A percentile compares a stretch with the other conserved stretches of the same genome.
phyloP scores from a whole-genome alignment of 1,140 invertebrate genomes.

The Goniozus legneri region DNA sequence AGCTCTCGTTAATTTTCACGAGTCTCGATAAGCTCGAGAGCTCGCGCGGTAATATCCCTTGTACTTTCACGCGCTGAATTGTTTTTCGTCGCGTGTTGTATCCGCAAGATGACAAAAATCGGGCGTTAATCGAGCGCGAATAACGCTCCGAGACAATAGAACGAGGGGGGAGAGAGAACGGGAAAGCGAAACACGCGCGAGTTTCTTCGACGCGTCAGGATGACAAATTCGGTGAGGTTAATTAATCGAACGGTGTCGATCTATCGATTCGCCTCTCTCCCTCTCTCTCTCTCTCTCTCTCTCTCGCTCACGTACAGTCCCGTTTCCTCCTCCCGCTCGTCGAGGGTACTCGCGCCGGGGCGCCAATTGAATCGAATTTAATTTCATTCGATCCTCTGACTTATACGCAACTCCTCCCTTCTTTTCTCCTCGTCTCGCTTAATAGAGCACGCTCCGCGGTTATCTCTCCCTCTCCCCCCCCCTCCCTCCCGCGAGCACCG shows the following conservation, averaged over 20 bases:
- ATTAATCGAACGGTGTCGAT: too few species aligned
- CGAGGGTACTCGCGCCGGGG: background rate
- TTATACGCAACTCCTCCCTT: background rate
- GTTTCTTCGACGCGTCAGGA: background rate
- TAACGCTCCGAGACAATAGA: too few species aligned
- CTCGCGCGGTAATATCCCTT: too few species aligned
- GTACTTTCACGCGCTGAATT: conserved; percentile 2
- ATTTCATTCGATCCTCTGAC: conserved; percentile 13
- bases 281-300: background rate
- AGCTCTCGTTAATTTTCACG: conserved; percentile 9
- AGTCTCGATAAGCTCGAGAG: too few species aligned
- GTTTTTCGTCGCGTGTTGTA: background rate
- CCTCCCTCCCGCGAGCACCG: background rate
- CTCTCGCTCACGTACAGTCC: background rate
- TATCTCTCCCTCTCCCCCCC: background rate
- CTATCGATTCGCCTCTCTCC: too few species aligned
- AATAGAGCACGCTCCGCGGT: background rate
- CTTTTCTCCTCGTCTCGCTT: background rate
- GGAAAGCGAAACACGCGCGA: conserved; percentile 1
- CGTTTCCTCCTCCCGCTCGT: too few species aligned
- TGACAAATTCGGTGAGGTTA: too few species aligned
- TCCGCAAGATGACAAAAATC: too few species aligned
- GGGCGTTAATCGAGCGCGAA: too few species aligned
- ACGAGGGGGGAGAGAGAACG: too few species aligned
- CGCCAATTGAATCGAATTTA: conserved; percentile 21